These are phyloP conservation scores for Himantopus leucocephalus DNA, from an alignment of 2,113 vertebrate genomes.

Conservation along the genomic window DNA sequence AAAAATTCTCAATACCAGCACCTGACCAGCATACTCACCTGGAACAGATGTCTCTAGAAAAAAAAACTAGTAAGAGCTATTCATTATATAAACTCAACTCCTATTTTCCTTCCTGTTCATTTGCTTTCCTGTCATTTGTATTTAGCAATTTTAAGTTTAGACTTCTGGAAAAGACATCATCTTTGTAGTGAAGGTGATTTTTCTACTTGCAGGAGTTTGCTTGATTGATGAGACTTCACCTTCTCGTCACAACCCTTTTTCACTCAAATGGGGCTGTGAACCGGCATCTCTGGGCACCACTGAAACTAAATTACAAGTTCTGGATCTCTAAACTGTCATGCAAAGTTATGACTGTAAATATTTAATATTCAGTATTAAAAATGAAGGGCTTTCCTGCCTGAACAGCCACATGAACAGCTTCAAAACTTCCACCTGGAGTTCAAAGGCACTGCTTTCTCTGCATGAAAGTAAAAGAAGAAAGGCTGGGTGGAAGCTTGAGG, in stretches of 20 bases:
- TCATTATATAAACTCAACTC: not conserved
- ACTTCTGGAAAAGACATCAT: not conserved
- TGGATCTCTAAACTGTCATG: not conserved
- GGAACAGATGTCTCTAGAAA: not conserved
- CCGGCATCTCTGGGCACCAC: not conserved
- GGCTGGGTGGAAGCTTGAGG: not conserved
- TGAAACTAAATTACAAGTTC: not conserved
- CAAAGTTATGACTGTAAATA: conserved; percentile 28
- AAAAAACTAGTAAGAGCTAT: not conserved
- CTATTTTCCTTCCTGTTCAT: not conserved
- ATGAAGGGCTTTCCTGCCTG: not conserved
- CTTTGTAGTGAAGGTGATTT: not conserved
- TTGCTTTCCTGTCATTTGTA: not conserved
- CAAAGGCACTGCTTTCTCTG: conserved; percentile 15
- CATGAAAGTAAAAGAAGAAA: conserved; percentile 46
- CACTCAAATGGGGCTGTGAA: not conserved
- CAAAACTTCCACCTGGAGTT: conserved; percentile 11
- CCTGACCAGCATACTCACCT: not conserved
- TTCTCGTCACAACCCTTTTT: not conserved
- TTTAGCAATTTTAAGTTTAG: not conserved
- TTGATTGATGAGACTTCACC: not conserved
- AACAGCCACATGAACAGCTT: not conserved
- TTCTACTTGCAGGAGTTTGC: not conserved
- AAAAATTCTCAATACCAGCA: not conserved
- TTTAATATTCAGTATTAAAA: conserved; percentile 47